A percentile compares a stretch with the other conserved stretches of the same genome.
Conservation (phyloP, 2,797 vertebrate genomes). For the Halcyon leucocephala region DNA sequence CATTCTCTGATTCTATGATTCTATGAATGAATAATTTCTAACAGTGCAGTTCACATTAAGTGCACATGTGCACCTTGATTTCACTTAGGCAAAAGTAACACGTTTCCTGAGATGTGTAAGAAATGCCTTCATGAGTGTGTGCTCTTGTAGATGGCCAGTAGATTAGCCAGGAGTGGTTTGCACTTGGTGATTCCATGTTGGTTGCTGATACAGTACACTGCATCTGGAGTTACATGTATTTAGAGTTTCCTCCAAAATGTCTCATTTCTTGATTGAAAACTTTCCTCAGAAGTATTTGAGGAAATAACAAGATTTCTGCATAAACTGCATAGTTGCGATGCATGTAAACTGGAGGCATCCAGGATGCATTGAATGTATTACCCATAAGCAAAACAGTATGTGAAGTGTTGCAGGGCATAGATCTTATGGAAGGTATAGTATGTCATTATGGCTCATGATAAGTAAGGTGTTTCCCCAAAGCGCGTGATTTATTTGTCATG, state of each 20-base stretch:
- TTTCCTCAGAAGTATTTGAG: neutral
- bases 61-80: neutral
- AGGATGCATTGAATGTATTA: neutral
- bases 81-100: fast-evolving
- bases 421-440: neutral
- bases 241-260: neutral
- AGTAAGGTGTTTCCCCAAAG: neutral
- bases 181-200: too few relatives aligned
- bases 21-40: neutral
- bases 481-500: neutral
- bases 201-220: neutral
- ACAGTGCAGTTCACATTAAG: neutral
- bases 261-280: neutral
- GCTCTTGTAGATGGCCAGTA: fast-evolving
- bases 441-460: neutral
- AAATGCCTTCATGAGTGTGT: neutral
- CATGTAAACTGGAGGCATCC: neutral
- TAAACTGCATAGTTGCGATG: neutral
- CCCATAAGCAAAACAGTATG: fast-evolving
- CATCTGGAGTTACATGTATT: neutral
- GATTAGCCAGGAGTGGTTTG: too few relatives aligned
- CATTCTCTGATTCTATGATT: too few relatives aligned
- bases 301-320: neutral
- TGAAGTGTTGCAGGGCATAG: neutral
- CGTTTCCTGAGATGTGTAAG: neutral